Evolutionary conservation across 2,888 invertebrate genomes (phyloP).

Genomic region (Sesia bembeciformis): DNA sequence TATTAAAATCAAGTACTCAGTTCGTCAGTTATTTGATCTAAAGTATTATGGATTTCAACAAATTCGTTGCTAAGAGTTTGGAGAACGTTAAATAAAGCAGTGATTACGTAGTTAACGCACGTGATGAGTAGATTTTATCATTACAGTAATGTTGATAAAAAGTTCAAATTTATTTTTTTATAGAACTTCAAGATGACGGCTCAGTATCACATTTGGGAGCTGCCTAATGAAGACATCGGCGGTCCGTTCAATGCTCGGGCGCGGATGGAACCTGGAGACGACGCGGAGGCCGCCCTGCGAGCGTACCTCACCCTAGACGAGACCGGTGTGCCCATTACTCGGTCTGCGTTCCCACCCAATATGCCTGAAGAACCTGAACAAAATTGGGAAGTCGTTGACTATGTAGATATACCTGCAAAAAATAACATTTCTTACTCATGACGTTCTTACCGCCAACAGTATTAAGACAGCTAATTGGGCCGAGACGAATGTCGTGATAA

Average conservation of each 20-base stretch:
- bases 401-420: slow-evolving; percentile 55
- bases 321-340: slow-evolving; percentile 75
- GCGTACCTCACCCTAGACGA: slow-evolving; percentile 77
- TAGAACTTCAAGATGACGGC: slow-evolving; percentile 77
- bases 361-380: slow-evolving; percentile 67
- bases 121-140: too few species aligned
- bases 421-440: background rate
- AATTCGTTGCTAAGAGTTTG: too few species aligned
- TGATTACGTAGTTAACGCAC: too few species aligned
- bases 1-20: too few species aligned
- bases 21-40: too few species aligned
- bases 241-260: slow-evolving; percentile 78
- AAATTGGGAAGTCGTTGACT: slow-evolving; percentile 81
- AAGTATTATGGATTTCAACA: too few species aligned
- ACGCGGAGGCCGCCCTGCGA: slow-evolving; percentile 63
- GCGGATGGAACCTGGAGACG: slow-evolving; percentile 54
- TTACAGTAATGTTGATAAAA: too few species aligned
- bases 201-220: slow-evolving; percentile 62
- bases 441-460: too few species aligned
- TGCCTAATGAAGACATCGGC: slow-evolving; percentile 70
- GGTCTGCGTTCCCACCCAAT: slow-evolving; percentile 67
- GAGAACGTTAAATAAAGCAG: too few species aligned
- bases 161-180: background rate
- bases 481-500: background rate
- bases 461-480: too few species aligned